These are phyloP conservation scores for Exaiptasia diaphana DNA, from an alignment of 64 coral and sea anemone genomes.

Conservation along the genomic window DNA sequence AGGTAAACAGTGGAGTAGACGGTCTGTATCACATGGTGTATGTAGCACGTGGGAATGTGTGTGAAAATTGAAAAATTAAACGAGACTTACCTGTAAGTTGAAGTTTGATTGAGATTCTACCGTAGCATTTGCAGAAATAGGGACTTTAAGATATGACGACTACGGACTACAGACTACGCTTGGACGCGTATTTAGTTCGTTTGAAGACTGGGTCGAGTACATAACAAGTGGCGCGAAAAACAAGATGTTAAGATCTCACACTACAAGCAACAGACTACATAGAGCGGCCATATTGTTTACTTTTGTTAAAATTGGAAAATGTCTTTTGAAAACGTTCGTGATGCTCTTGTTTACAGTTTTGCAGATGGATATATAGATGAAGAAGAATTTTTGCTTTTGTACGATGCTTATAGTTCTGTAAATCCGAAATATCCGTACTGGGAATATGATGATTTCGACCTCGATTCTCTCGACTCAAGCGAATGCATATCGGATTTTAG, in stretches of 20 bases:
- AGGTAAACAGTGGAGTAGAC: too few species aligned
- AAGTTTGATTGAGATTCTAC: too few species aligned
- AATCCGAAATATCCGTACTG: slow-evolving; percentile 29
- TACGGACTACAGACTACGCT: too few species aligned
- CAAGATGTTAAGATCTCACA: not conserved
- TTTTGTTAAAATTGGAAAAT: not conserved
- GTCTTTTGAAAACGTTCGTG: slow-evolving; percentile 21
- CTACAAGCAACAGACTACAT: slow-evolving; percentile 8
- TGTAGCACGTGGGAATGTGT: too few species aligned
- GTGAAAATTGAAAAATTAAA: too few species aligned
- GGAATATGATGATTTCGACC: slow-evolving; percentile 31
- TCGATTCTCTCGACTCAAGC: slow-evolving; percentile 2
- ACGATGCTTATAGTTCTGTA: slow-evolving; percentile 10
- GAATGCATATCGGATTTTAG: slow-evolving; percentile 23
- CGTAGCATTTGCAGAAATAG: too few species aligned
- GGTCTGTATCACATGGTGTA: too few species aligned
- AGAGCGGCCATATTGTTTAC: not conserved
- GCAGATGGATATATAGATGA: slow-evolving; percentile 29
- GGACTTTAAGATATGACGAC: too few species aligned
- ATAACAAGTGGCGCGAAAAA: slow-evolving; percentile 3
- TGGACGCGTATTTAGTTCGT: too few species aligned
- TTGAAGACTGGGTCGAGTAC: slow-evolving; percentile 50
- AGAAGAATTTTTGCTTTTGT: slow-evolving; percentile 52
- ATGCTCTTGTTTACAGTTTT: slow-evolving; percentile 23
- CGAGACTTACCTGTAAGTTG: too few species aligned